These are phyloP conservation scores for Peromyscus californicus DNA, from an alignment of 2,113 vertebrate species.

Conservation along the genomic window DNA sequence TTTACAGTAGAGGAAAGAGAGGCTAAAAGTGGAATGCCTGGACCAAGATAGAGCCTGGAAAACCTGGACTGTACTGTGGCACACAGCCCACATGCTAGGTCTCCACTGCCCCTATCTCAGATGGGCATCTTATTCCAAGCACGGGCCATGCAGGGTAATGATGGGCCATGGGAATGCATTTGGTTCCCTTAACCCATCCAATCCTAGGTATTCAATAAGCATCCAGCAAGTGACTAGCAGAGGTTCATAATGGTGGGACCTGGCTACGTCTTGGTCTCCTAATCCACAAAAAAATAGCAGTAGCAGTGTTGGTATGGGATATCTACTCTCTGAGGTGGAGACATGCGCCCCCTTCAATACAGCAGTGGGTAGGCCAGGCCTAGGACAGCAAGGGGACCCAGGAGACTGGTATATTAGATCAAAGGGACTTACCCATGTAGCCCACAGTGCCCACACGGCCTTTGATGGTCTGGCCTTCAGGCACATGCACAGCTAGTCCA, in stretches of 20 bases:
- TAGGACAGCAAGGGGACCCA: neutral
- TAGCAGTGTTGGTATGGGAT: neutral
- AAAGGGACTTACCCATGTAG: conserved; percentile 95
- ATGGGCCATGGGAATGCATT: neutral
- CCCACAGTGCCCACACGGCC: conserved; percentile 99
- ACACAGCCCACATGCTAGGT: neutral
- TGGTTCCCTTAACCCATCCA: neutral
- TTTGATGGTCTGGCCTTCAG: conserved; percentile 96
- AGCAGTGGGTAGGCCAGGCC: neutral
- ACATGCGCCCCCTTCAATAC: neutral
- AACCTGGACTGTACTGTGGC: neutral
- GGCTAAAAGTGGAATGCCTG: neutral
- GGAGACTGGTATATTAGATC: neutral
- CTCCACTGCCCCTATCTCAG: neutral
- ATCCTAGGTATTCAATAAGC: neutral
- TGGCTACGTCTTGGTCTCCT: neutral
- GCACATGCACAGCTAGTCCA: conserved; percentile 95
- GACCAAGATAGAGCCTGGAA: neutral
- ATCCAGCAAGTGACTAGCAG: neutral
- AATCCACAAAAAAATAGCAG: neutral
- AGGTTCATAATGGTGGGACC: neutral
- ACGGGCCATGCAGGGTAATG: neutral
- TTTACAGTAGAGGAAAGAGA: neutral
- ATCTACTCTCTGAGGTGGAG: neutral
- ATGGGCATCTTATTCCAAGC: neutral